These are phyloP conservation scores for Barnardius zonarius DNA, from an alignment of 2,113 vertebrate genomes.

Conservation along the genomic window DNA sequence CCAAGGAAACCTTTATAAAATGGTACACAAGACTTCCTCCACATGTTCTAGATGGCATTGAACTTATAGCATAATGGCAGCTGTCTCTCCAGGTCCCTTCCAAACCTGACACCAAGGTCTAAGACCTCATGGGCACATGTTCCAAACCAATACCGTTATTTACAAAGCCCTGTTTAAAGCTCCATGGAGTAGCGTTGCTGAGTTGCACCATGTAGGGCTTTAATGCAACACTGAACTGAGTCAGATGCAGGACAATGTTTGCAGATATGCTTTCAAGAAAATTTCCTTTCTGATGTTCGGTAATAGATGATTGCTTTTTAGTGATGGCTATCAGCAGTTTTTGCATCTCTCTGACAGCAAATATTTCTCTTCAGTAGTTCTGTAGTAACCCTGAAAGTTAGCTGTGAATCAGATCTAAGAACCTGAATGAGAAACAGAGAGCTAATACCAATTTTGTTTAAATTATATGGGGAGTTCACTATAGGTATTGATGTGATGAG, in stretches of 20 bases:
- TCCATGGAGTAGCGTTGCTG: background rate
- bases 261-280: background rate
- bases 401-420: background rate
- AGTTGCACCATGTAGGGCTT: background rate
- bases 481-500: background rate
- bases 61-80: background rate
- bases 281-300: background rate
- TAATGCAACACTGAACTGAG: background rate
- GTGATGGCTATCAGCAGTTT: background rate
- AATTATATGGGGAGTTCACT: background rate
- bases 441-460: background rate
- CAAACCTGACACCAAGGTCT: background rate
- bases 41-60: background rate
- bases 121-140: background rate
- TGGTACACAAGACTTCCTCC: background rate
- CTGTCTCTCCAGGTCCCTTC: background rate
- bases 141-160: background rate
- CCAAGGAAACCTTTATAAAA: background rate
- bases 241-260: background rate
- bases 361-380: background rate
- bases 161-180: background rate
- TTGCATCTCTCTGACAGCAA: background rate
- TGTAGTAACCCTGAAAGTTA: background rate
- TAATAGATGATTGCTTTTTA: background rate
- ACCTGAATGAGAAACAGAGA: background rate